Conservation (phyloP, 2,113 vertebrate genomes). For the Paralichthys olivaceus region DNA sequence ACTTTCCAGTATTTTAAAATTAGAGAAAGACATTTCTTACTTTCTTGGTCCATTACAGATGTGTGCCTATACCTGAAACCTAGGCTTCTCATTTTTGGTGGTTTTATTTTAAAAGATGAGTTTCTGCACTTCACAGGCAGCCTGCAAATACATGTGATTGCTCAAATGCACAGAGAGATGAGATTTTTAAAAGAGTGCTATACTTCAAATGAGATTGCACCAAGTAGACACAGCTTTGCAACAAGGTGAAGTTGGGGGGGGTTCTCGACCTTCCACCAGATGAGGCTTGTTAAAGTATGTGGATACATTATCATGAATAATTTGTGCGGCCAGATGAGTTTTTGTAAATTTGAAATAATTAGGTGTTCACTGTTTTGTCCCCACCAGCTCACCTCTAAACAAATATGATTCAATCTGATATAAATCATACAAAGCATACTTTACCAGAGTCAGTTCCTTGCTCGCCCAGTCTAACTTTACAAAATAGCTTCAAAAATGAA, state of each 20-base stretch:
- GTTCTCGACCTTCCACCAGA: neutral
- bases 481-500: neutral
- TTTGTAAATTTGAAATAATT: neutral
- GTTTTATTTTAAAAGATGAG: slow-evolving; percentile 44
- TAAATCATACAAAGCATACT: slow-evolving; percentile 7
- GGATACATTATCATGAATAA: neutral
- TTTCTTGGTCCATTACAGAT: slow-evolving; percentile 21
- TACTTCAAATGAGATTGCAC: slow-evolving; percentile 34
- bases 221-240: neutral
- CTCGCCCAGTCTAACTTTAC: neutral
- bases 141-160: slow-evolving; percentile 30
- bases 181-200: slow-evolving; percentile 33
- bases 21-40: slow-evolving; percentile 14
- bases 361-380: slow-evolving; percentile 14
- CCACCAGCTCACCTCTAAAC: neutral
- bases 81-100: slow-evolving; percentile 25
- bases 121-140: slow-evolving; percentile 7
- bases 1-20: slow-evolving; percentile 31
- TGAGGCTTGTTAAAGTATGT: too few relatives aligned
- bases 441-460: neutral
- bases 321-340: too few relatives aligned
- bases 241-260: neutral
- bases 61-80: slow-evolving; percentile 6
- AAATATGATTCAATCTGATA: neutral
- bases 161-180: slow-evolving; percentile 21